These are phyloP conservation scores for Pomacea canaliculata DNA, from an alignment of 2,888 invertebrate genomes.

Conservation along the genomic window DNA sequence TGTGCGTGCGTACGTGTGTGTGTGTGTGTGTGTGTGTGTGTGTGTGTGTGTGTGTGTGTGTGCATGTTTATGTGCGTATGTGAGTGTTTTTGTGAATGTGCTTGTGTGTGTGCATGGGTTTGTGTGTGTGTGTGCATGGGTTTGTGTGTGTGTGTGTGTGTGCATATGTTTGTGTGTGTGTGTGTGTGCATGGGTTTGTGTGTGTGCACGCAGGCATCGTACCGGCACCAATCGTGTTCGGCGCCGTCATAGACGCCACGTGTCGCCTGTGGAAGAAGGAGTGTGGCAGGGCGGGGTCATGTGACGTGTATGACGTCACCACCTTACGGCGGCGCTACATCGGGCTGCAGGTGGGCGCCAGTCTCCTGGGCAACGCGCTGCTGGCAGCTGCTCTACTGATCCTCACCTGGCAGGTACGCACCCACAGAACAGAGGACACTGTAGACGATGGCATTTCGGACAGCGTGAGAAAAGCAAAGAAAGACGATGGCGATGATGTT, in stretches of 20 bases:
- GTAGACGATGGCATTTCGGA: background rate
- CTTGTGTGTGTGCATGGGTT: too few species aligned
- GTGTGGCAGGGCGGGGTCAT: slow-evolving; percentile 24
- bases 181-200: background rate
- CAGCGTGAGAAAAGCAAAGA: background rate
- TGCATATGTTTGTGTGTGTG: background rate
- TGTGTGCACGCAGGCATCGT: slow-evolving; percentile 17
- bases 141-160: too few species aligned
- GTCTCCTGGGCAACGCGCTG: background rate
- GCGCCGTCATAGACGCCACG: slow-evolving; percentile 24
- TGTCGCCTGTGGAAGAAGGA: slow-evolving; percentile 23
- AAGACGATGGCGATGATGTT: background rate
- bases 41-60: too few species aligned
- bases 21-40: background rate
- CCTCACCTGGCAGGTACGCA: slow-evolving; percentile 11
- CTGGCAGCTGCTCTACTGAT: background rate
- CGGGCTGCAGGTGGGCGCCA: slow-evolving; percentile 1
- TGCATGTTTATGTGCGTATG: too few species aligned
- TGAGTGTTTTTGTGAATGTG: too few species aligned
- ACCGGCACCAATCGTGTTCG: slow-evolving; percentile 28
- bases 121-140: too few species aligned
- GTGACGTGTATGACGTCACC: slow-evolving; percentile 28
- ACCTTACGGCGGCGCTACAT: slow-evolving; percentile 18
- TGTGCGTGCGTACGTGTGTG: background rate
- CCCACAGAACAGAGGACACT: background rate